phyloP scores from a whole-genome alignment of 2,113 vertebrate genomes.

The Campylomormyrus numenius region DNA sequence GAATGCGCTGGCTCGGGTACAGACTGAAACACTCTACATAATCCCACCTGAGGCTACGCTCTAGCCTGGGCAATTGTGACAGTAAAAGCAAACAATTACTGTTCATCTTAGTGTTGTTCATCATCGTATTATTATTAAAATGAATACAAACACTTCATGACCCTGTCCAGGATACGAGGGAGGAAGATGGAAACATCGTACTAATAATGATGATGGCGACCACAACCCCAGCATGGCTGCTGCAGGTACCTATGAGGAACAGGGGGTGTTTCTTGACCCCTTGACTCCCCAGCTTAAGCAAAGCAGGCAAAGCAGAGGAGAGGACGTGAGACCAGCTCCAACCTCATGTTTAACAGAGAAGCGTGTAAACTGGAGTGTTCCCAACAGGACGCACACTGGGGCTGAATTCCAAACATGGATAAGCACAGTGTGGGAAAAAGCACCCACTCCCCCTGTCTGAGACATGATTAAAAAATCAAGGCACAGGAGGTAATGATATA shows the following conservation, averaged over 20 bases:
- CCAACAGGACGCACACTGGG: not conserved
- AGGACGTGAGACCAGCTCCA: conserved; percentile 21
- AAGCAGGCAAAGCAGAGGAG: not conserved
- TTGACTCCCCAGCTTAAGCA: not conserved
- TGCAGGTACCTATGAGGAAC: not conserved
- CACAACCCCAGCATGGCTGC: not conserved
- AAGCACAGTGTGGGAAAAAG: not conserved
- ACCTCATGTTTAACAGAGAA: not conserved
- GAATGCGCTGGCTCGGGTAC: not conserved
- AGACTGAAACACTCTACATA: not conserved
- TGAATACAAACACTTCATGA: not conserved
- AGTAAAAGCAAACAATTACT: not conserved
- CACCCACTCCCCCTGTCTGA: not conserved
- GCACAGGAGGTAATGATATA: not conserved
- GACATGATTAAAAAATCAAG: not conserved
- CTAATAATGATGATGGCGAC: not conserved
- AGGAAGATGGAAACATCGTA: not conserved
- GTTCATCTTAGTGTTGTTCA: not conserved
- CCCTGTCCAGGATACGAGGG: not conserved
- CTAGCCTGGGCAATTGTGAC: not conserved
- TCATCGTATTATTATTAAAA: not conserved
- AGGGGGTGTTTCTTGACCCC: not conserved
- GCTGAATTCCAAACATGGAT: not conserved
- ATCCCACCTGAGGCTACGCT: not conserved
- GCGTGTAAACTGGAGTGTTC: not conserved